phyloP scores from a whole-genome alignment of 2,888 invertebrate genomes.

The Microplitis deprimator region DNA sequence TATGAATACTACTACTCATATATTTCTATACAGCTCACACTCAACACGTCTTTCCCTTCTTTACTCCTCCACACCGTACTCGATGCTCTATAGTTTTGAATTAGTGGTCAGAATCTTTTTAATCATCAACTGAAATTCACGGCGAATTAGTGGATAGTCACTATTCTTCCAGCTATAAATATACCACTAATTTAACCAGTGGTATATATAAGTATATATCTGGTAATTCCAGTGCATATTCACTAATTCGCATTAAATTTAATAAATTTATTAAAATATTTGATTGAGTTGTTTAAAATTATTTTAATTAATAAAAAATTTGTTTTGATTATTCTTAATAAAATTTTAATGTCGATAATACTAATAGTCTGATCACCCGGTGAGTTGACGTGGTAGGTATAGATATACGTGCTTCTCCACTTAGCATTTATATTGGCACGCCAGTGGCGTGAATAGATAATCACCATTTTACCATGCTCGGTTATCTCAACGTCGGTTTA shows the following conservation, averaged over 20 bases:
- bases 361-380: conserved; percentile 31
- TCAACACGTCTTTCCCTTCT: conserved; percentile 19
- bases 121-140: neutral
- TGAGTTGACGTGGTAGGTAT: conserved; percentile 46
- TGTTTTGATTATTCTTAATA: neutral
- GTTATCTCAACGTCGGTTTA: conserved; percentile 45
- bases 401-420: conserved; percentile 51
- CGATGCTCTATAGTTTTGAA: conserved; percentile 11
- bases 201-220: too few species aligned
- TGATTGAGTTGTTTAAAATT: neutral
- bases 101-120: conserved; percentile 26
- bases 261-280: too few species aligned
- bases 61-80: neutral
- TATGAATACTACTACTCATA: conserved; percentile 11
- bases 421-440: conserved; percentile 61
- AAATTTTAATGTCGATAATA: neutral
- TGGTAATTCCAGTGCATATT: too few species aligned
- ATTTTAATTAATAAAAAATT: neutral
- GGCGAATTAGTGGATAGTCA: too few species aligned
- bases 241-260: too few species aligned
- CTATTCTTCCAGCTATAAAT: too few species aligned
- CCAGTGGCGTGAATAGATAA: conserved; percentile 62
- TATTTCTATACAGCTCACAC: conserved; percentile 19
- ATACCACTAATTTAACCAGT: too few species aligned
- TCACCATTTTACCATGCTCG: conserved; percentile 57